These are phyloP conservation scores for Calliphora vicina DNA, from an alignment of 1,140 invertebrate genomes.

Conservation along the genomic window DNA sequence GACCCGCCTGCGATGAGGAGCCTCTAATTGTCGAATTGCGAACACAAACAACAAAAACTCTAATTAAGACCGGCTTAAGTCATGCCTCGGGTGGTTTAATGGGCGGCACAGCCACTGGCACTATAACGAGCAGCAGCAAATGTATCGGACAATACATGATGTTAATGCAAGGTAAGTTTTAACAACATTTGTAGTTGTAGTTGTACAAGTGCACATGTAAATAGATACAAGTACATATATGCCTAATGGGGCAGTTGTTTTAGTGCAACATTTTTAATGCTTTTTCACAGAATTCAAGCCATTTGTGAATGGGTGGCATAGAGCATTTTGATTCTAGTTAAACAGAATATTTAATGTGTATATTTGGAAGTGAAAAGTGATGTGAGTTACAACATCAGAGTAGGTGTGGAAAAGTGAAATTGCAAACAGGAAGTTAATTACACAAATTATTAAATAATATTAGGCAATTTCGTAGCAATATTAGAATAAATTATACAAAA, in stretches of 20 bases:
- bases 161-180: slow-evolving; percentile 45
- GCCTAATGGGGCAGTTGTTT: no score
- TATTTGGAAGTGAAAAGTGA: no score
- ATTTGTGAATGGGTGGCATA: not conserved
- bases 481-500: no score
- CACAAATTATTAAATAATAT: no score
- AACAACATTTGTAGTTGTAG: not conserved
- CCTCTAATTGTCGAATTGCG: slow-evolving; percentile 74
- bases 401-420: no score
- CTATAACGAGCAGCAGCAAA: slow-evolving; percentile 45
- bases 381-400: no score
- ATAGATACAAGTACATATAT: no score
- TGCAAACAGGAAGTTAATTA: no score
- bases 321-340: no score
- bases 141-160: slow-evolving; percentile 47
- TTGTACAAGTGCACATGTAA: no score
- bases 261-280: not conserved
- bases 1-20: slow-evolving; percentile 74
- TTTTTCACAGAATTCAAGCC: not conserved
- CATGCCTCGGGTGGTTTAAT: slow-evolving; percentile 39
- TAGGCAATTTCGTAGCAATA: no score
- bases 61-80: slow-evolving; percentile 43
- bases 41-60: slow-evolving; percentile 64
- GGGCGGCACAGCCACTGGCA: slow-evolving; percentile 39
- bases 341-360: no score